These are phyloP conservation scores for Melospiza georgiana DNA, from an alignment of 2,113 vertebrate species.

Conservation along the genomic window DNA sequence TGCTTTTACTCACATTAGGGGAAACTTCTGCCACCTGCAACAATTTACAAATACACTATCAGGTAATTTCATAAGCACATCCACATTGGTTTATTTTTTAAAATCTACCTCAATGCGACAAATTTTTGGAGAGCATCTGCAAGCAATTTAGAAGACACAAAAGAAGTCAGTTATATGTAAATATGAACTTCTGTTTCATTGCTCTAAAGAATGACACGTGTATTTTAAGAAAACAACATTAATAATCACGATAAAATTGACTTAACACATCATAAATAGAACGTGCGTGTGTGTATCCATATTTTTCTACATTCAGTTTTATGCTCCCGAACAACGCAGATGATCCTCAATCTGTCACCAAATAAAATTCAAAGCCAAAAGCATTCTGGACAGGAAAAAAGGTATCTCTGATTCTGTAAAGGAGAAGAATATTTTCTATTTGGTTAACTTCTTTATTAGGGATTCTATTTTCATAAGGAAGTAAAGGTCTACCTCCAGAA, in stretches of 20 bases:
- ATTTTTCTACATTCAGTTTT: not conserved
- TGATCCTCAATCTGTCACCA: not conserved
- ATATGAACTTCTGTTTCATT: not conserved
- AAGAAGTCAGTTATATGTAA: not conserved
- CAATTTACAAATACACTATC: not conserved
- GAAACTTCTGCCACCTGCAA: conserved; percentile 79
- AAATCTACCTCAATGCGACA: not conserved
- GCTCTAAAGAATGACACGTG: not conserved
- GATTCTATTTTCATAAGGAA: not conserved
- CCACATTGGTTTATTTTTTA: not conserved
- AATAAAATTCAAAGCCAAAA: not conserved
- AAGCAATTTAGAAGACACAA: not conserved
- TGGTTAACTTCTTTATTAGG: not conserved
- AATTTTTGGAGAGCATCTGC: not conserved
- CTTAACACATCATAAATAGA: not conserved
- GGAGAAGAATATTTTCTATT: not conserved
- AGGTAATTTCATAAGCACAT: not conserved
- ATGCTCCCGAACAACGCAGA: not conserved
- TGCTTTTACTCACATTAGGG: conserved; percentile 70
- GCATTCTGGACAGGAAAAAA: not conserved
- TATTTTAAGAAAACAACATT: not conserved
- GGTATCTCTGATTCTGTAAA: not conserved
- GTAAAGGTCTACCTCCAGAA: not conserved
- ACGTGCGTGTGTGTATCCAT: fast-evolving
- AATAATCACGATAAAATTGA: not conserved